These are phyloP conservation scores for Smutsia temminckii DNA, from an alignment of 2,797 vertebrate genomes.

Conservation along the genomic window DNA sequence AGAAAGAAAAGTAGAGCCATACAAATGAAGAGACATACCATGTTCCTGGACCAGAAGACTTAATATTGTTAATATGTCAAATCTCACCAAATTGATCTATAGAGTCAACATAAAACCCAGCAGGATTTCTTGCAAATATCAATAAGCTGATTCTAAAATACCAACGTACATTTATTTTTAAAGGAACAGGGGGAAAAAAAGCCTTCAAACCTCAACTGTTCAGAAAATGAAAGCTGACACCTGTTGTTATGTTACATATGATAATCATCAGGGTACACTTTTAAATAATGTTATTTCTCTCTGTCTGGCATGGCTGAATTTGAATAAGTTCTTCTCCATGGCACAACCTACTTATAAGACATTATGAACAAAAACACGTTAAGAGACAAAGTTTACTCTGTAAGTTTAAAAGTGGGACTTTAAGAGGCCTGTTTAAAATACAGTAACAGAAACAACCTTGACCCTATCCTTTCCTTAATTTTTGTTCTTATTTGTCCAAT, in stretches of 20 bases:
- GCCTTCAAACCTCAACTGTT: constrained; percentile 72
- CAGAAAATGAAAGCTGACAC: constrained; percentile 78
- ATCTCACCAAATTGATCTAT: neutral
- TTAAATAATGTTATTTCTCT: constrained; percentile 82
- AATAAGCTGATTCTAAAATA: neutral
- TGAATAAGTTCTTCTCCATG: constrained; percentile 34
- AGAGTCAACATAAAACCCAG: neutral
- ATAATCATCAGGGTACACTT: constrained; percentile 77
- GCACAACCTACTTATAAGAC: neutral
- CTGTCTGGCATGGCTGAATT: constrained; percentile 70
- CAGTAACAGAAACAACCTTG: neutral
- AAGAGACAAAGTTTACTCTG: neutral
- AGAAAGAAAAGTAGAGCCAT: neutral
- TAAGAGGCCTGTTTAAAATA: constrained; percentile 2
- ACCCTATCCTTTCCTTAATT: neutral
- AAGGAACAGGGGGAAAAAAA: neutral
- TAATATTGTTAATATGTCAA: neutral
- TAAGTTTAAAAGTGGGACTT: constrained; percentile 28
- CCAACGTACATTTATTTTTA: constrained; percentile 78
- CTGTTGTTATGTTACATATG: constrained; percentile 77
- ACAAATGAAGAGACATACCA: neutral
- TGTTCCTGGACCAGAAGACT: neutral
- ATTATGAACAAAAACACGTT: constrained; percentile 15
- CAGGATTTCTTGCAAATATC: neutral
- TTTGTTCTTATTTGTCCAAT: neutral